Base-by-base conservation (phyloP, 2,113 vertebrate species). In the Clarias magur region DNA sequence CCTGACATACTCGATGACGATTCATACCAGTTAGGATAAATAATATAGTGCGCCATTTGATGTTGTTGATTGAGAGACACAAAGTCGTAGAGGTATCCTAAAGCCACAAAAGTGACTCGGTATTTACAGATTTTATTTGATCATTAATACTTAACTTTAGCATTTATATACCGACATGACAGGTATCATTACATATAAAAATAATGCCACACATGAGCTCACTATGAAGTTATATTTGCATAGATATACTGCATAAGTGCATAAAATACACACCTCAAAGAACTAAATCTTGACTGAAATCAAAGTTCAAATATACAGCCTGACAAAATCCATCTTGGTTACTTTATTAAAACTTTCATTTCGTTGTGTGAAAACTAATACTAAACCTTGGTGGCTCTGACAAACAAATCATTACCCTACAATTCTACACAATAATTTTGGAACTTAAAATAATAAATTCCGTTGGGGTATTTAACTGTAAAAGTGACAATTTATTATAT, bases 1-100 rank as follows among this genome's bases (percentile, higher is more conserved):
- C 65, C 83, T 83, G 85, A 85, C 70, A 79, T 72, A 59, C 65
- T 87, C 34, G 73, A 89, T 73, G 63, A 53, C 72, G 59, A 27
- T 60, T 82, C 54, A 34, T 82, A 56, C 62, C 56, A 78, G 0
- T 75, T 27, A 30, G 76, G n/a, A 56, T 57, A 17, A 19, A 30
- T 38, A 60, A 9, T 23, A 23, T 23, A 34, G 17, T 21, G 17
- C 27, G 19, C 30, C 57, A 60, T 12, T 62, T 17, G 62, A 42
- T 30, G 42, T 7, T 38, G 30, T 23, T 60, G 21, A 23, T 3
- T 81, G 19, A 38, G 4, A 42, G 10, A 62, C 19, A 23, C 8
- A 19, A 54, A 13, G 56, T n/a, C 1, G 17, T 21, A 34, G 19
- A 80, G 9, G 56, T 59, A 42, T 42, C 12, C 15, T 17, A 38